A percentile compares a stretch with the other conserved stretches of the same genome.
These are phyloP conservation scores for Drosophila prosaltans DNA, from an alignment of 1,140 invertebrate species.

Conservation along the genomic window DNA sequence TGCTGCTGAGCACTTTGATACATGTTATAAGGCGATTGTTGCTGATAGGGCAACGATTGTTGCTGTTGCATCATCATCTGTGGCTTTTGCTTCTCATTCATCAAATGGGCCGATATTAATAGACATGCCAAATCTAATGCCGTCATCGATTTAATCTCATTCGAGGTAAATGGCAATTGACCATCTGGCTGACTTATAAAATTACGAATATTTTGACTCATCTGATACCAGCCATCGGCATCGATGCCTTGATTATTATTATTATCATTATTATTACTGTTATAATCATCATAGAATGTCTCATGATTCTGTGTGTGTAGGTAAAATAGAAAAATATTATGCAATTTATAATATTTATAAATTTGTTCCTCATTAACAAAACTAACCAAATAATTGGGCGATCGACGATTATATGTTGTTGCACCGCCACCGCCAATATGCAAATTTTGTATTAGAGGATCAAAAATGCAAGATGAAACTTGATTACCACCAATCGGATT, in stretches of 20 bases:
- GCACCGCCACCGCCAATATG: not conserved
- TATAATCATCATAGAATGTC: not conserved
- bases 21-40: too few species aligned
- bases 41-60: not conserved
- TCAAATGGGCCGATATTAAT: not conserved
- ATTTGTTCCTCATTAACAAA: too few species aligned
- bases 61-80: not conserved
- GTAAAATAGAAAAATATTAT: not conserved
- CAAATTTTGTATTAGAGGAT: not conserved
- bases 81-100: not conserved
- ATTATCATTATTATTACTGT: too few species aligned
- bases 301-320: not conserved
- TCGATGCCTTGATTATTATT: not conserved
- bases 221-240: not conserved
- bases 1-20: not conserved
- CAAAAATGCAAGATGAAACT: not conserved
- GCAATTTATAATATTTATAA: not conserved
- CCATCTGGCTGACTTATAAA: not conserved
- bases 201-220: not conserved
- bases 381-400: not conserved
- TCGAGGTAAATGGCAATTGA: not conserved
- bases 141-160: not conserved
- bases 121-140: not conserved
- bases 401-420: not conserved
- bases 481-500: not conserved